Percentiles rank a stretch among this genome's conserved stretches.
Evolutionary conservation across 30 jellyfish, hydroid and myxozoan species (phyloP).

Genomic region (Hydractinia symbiolongicarpus): DNA sequence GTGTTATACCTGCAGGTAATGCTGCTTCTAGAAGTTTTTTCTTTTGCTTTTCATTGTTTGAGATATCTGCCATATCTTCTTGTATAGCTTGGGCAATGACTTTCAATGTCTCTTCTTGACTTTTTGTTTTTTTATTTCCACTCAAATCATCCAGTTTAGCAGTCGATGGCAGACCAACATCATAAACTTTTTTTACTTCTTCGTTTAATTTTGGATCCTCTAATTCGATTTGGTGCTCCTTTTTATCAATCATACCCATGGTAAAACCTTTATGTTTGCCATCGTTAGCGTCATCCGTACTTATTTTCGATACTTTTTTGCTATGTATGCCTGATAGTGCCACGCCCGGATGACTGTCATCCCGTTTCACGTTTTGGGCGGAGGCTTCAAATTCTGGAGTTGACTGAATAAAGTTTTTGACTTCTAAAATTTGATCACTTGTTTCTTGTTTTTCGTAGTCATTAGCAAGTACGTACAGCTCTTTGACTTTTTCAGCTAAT

Average conservation of each 20-base stretch:
- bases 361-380: slow-evolving; percentile 21
- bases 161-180: slow-evolving; percentile 37
- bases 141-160: neutral
- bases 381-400: neutral
- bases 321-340: slow-evolving; percentile 82
- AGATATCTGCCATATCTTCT: slow-evolving; percentile 50
- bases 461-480: slow-evolving; percentile 67
- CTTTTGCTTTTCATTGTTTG: slow-evolving; percentile 24
- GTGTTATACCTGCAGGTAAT: neutral
- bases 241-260: slow-evolving; percentile 69
- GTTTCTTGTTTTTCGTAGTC: slow-evolving; percentile 57
- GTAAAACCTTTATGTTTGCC: slow-evolving; percentile 83
- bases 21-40: neutral
- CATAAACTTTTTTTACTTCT: slow-evolving; percentile 42
- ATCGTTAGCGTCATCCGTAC: slow-evolving; percentile 46
- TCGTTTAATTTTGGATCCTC: slow-evolving; percentile 43
- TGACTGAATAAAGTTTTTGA: slow-evolving; percentile 20
- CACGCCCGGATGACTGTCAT: slow-evolving; percentile 51
- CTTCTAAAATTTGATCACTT: slow-evolving; percentile 28
- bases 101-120: slow-evolving; percentile 67
- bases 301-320: slow-evolving; percentile 25
- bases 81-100: slow-evolving; percentile 79
- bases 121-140: neutral
- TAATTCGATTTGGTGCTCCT: slow-evolving; percentile 31
- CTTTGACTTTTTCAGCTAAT: slow-evolving; percentile 69